phyloP scores from a whole-genome alignment of 2,888 invertebrate genomes.

The Diplolepis rosae region DNA sequence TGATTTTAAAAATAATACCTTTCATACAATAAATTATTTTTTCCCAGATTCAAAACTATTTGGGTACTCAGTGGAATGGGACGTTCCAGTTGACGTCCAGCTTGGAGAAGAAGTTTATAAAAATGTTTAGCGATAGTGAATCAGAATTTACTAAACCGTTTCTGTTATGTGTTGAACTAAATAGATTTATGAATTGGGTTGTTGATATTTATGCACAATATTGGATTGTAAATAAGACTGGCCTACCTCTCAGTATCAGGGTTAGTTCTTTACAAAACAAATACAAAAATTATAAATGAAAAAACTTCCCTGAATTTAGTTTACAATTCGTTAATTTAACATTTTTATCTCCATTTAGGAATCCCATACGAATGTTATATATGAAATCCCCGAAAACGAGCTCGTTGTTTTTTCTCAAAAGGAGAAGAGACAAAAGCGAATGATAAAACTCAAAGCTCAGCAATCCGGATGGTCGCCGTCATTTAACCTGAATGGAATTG shows the following conservation, averaged over 20 bases:
- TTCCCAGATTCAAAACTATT: conserved; percentile 77
- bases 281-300: neutral
- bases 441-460: conserved; percentile 77
- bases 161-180: conserved; percentile 80
- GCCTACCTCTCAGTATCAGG: conserved; percentile 86
- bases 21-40: neutral
- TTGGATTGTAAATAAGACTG: conserved; percentile 93
- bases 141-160: conserved; percentile 81
- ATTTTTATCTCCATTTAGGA: conserved; percentile 73
- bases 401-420: conserved; percentile 82
- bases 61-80: conserved; percentile 83
- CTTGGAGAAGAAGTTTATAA: conserved; percentile 78
- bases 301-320: neutral
- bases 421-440: conserved; percentile 74
- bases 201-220: conserved; percentile 86
- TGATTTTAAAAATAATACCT: neutral
- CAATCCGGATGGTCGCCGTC: conserved; percentile 81
- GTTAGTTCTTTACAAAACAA: too few relatives aligned
- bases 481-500: conserved; percentile 81
- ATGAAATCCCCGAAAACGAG: conserved; percentile 78
- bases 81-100: conserved; percentile 80
- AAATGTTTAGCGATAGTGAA: conserved; percentile 81
- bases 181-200: conserved; percentile 79
- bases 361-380: conserved; percentile 78
- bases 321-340: neutral